Evolutionary conservation across 2,888 invertebrate genomes (phyloP).

Genomic region (Acanthoscelides obtectus): DNA sequence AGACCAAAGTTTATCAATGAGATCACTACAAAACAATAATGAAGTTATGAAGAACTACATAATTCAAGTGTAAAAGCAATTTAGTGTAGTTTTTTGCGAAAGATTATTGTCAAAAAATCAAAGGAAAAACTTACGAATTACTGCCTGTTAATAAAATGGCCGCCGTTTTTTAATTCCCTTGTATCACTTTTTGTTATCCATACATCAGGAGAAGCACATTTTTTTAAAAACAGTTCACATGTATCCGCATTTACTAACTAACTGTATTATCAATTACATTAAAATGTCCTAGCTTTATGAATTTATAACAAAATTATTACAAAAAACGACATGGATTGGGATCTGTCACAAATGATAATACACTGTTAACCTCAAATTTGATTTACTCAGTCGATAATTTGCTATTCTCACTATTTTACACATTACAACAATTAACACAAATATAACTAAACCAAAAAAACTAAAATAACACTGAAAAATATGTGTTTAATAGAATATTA

Average conservation of each 20-base stretch:
- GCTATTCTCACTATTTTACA: neutral
- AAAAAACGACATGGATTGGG: constrained; percentile 12
- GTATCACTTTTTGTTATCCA: constrained; percentile 21
- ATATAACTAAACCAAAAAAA: neutral
- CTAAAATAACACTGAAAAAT: neutral
- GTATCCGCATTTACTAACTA: neutral
- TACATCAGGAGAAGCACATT: constrained; percentile 13
- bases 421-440: neutral
- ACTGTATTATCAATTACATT: constrained; percentile 8
- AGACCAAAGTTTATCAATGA: neutral
- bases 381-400: constrained; percentile 22
- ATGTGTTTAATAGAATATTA: constrained; percentile 17
- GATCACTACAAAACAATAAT: neutral
- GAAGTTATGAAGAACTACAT: neutral
- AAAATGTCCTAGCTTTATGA: constrained; percentile 5
- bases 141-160: constrained; percentile 27
- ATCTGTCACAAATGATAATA: constrained; percentile 25
- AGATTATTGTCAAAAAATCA: constrained; percentile 5
- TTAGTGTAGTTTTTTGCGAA: neutral
- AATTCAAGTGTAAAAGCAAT: neutral
- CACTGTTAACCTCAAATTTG: constrained; percentile 25
- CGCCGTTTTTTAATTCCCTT: constrained; percentile 24
- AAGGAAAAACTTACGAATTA: constrained; percentile 32
- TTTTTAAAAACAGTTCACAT: constrained; percentile 9
- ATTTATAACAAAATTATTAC: constrained; percentile 12